Evolutionary conservation across 2,797 vertebrate species (phyloP), one percentile per base, ranked within the genome.

Genomic region (Gallinago solitaria): DNA sequence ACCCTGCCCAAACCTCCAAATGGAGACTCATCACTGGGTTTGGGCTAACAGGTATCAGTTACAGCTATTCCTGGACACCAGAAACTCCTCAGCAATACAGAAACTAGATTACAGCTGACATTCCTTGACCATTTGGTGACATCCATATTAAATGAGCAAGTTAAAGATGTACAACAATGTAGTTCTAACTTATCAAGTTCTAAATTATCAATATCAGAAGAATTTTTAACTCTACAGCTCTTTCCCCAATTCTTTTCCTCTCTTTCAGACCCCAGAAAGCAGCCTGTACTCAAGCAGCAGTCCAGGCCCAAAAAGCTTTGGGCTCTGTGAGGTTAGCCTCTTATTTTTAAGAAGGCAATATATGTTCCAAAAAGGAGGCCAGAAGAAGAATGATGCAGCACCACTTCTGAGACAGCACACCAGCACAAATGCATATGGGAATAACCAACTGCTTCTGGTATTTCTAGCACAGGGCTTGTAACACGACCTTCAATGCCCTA

Each of bases 391-490:
- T 1, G 2, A 75, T 8, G 30, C 54, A 73, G 45, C 41, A 81
- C 57, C 57, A 61, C 28, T 11, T 87, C 63, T 9, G 33, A 87
- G 63, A n/a, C 32, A 43, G n/a, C 11, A 65, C 59, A 79, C 21
- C 53, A 75, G n/a, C 59, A 89, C 4, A 43, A 32, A 76, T 60
- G 41, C 64, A 32, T 18, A 30, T 2, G 74, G 27, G 4, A 88
- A 9, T 16, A 77, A 86, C 43, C 69, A 86, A 15, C 0, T 2
- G 17, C 23, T 71, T 89, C 37, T 9, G 23, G 25, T 19, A 47
- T 3, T 0, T 0, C 1, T 0, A 78, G 25, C 32, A 56, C 45
- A 71, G 45, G 35, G 64, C 20, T 11, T 79, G 15, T 41, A 78
- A 45, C 5, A 9, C 0, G 28, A 41, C 33, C 51, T 77, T 50